Evolutionary conservation across 2,797 vertebrate genomes (phyloP).

Genomic region (Hapalemur alaotrensis): DNA sequence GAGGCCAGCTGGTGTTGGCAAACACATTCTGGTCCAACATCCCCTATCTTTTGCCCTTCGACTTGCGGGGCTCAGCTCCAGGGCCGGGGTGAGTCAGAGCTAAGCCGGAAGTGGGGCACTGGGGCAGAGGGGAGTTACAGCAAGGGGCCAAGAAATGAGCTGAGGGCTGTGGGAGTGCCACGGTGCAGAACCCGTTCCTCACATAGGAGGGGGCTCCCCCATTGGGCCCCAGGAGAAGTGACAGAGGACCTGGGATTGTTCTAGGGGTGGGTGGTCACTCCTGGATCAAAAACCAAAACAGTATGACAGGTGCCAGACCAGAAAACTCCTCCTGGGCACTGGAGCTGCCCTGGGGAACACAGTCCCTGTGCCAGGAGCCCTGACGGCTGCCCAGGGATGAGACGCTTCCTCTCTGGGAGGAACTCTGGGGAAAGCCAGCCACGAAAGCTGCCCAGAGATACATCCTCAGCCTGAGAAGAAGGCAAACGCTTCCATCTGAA

Average conservation of each 20-base stretch:
- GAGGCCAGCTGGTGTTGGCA: background rate
- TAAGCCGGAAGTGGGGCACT: background rate
- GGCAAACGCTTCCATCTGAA: background rate
- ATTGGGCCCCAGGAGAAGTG: background rate
- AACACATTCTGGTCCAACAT: background rate
- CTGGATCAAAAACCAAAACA: background rate
- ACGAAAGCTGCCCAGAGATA: background rate
- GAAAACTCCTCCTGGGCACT: background rate
- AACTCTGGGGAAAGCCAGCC: background rate
- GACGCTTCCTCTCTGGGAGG: background rate
- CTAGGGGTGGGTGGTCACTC: background rate
- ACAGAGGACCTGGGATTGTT: background rate
- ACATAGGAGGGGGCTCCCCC: background rate
- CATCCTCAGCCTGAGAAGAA: background rate
- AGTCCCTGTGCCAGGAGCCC: background rate
- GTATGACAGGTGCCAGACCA: background rate
- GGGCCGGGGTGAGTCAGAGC: slow-evolving; percentile 55
- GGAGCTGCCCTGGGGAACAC: background rate
- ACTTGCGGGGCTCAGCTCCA: slow-evolving; percentile 48
- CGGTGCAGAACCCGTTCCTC: background rate
- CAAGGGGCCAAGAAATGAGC: background rate
- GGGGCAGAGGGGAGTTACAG: background rate
- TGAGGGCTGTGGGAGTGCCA: background rate
- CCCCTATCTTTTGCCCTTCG: background rate
- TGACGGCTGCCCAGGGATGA: background rate